phyloP scores from a whole-genome alignment of 2,888 invertebrate genomes.

The Tenthredo mesomela region DNA sequence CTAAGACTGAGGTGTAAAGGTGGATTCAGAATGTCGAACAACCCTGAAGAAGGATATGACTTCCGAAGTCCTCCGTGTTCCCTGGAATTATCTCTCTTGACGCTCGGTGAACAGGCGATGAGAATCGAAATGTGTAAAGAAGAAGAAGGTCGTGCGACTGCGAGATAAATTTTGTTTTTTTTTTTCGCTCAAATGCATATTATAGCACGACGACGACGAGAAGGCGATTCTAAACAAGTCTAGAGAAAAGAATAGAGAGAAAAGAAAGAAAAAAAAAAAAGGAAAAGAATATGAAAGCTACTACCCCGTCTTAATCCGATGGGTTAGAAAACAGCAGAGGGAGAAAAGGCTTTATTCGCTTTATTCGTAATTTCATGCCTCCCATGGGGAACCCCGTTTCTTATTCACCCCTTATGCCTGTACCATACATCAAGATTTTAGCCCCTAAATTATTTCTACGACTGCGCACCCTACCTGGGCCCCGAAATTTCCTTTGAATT shows the following conservation, averaged over 20 bases:
- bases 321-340: conserved; percentile 59
- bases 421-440: conserved; percentile 55
- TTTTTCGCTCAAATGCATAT: conserved; percentile 15
- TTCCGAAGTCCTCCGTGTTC: no score
- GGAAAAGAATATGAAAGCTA: conserved; percentile 32
- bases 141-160: background rate
- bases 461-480: conserved; percentile 32
- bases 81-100: no score
- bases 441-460: background rate
- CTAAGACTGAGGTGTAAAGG: background rate
- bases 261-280: background rate
- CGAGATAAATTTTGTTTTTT: background rate
- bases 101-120: no score
- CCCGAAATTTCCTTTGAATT: background rate
- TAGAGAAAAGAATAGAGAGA: conserved; percentile 58
- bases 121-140: background rate
- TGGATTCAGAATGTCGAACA: background rate
- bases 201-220: background rate
- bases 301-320: conserved; percentile 63
- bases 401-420: conserved; percentile 43
- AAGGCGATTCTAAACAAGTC: conserved; percentile 60
- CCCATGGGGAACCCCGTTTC: conserved; percentile 51
- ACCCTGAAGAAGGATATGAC: background rate
- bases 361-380: conserved; percentile 64
- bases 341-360: conserved; percentile 52